These are phyloP conservation scores for Sweltsa coloradensis DNA, from an alignment of 1,140 invertebrate species.

Conservation along the genomic window DNA sequence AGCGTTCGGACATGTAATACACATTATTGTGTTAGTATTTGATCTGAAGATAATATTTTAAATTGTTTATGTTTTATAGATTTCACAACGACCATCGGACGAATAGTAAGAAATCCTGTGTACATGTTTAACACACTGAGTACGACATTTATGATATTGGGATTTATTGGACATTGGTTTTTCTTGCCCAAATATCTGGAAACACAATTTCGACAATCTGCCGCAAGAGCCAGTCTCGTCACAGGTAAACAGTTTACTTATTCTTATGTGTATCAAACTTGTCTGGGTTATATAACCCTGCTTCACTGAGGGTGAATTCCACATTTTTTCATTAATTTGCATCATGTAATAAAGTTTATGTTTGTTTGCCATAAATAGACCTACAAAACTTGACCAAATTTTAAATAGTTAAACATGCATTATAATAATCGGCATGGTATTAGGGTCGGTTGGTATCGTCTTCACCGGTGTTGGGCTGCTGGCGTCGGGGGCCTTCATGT, in stretches of 20 bases:
- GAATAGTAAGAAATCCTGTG: slow-evolving; percentile 18
- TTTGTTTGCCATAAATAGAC: background rate
- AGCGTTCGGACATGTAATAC: too few species aligned
- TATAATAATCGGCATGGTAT: background rate
- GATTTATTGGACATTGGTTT: slow-evolving; percentile 19
- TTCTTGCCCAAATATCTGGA: slow-evolving; percentile 25
- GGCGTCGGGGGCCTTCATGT: slow-evolving; percentile 4
- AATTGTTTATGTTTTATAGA: slow-evolving; percentile 14
- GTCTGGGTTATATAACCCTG: too few species aligned
- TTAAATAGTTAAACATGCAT: background rate
- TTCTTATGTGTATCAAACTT: too few species aligned
- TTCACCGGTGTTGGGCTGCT: slow-evolving; percentile 9
- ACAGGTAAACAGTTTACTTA: too few species aligned
- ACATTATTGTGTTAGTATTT: background rate
- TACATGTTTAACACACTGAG: slow-evolving; percentile 18
- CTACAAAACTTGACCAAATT: background rate
- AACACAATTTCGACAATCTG: slow-evolving; percentile 20
- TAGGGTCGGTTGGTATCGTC: slow-evolving; percentile 11
- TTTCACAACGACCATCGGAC: slow-evolving; percentile 14
- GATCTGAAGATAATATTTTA: background rate
- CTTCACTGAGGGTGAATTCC: too few species aligned
- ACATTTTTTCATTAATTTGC: too few species aligned
- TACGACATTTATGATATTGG: slow-evolving; percentile 19
- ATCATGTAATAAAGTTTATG: background rate
- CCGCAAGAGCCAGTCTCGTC: slow-evolving; percentile 19